These are phyloP conservation scores for Omphaloscelis lunosa DNA, from an alignment of 2,888 invertebrate genomes.

Conservation along the genomic window DNA sequence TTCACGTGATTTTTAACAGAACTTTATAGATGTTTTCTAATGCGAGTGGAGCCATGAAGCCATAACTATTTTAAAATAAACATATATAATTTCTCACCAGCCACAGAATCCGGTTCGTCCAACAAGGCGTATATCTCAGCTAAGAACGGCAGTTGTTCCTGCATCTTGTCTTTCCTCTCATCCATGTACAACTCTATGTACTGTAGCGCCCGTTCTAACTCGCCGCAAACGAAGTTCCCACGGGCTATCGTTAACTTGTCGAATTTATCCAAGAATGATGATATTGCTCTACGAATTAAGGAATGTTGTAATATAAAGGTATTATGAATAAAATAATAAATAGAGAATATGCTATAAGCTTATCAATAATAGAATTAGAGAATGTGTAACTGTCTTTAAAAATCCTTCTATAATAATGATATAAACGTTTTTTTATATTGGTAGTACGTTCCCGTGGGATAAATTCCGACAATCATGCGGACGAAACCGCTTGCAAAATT, in stretches of 20 bases:
- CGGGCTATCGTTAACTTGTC: conserved; percentile 93
- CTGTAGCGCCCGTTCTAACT: conserved; percentile 94
- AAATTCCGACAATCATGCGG: too few relatives aligned
- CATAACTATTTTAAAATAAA: not conserved
- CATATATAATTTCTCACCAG: conserved; percentile 86
- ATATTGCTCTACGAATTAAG: conserved; percentile 76
- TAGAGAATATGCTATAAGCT: too few relatives aligned
- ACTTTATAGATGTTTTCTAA: not conserved
- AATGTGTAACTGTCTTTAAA: too few relatives aligned
- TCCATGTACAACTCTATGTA: conserved; percentile 94
- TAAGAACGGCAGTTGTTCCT: conserved; percentile 92
- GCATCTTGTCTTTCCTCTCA: conserved; percentile 88
- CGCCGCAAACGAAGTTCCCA: conserved; percentile 94
- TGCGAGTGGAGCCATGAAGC: not conserved
- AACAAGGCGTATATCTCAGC: conserved; percentile 96
- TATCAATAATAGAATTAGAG: too few relatives aligned
- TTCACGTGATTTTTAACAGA: not conserved
- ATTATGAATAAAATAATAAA: not conserved
- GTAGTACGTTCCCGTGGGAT: not conserved
- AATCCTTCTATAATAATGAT: too few relatives aligned
- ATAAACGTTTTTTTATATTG: not conserved
- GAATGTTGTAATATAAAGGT: not conserved
- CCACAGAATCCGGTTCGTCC: conserved; percentile 97
- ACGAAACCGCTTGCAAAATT: not conserved
- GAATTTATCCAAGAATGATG: conserved; percentile 86